A percentile compares a stretch with the other conserved stretches of the same genome.
Conservation (phyloP, 1,140 invertebrate species). For the Diorhabda sublineata region DNA sequence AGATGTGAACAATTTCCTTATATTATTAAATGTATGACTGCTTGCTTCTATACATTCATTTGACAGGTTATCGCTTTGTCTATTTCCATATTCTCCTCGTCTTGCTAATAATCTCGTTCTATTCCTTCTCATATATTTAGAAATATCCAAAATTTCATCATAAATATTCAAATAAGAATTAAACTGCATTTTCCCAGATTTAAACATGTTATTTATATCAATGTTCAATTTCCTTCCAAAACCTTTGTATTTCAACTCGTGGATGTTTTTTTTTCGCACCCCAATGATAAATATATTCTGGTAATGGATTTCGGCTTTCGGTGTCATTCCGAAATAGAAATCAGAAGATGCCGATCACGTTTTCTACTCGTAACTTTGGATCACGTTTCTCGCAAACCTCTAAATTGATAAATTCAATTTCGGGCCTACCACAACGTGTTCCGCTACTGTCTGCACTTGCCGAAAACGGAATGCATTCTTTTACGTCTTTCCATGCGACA, state of each 20-base stretch:
- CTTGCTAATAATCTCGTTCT: too few species aligned
- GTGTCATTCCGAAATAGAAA: slow-evolving; percentile 15
- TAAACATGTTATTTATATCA: too few species aligned
- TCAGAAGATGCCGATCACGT: slow-evolving; percentile 29
- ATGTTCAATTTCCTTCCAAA: not conserved
- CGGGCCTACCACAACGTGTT: slow-evolving; percentile 32
- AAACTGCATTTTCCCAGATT: too few species aligned
- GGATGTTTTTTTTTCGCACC: not conserved
- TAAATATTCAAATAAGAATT: too few species aligned
- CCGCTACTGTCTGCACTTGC: slow-evolving; percentile 18
- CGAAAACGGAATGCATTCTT: slow-evolving; percentile 7
- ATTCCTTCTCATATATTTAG: too few species aligned
- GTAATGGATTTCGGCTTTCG: not conserved
- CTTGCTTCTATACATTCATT: too few species aligned
- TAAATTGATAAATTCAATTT: slow-evolving; percentile 37
- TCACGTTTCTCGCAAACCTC: slow-evolving; percentile 21
- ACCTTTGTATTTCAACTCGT: not conserved
- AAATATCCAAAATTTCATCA: too few species aligned
- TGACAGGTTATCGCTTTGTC: too few species aligned
- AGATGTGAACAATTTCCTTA: too few species aligned
- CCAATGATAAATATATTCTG: not conserved
- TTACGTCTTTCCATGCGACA: not conserved
- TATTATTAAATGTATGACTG: too few species aligned
- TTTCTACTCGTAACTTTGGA: slow-evolving; percentile 9
- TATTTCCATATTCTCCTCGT: too few species aligned